A percentile compares a stretch with the other conserved stretches of the same genome.
Evolutionary conservation across 2,797 vertebrate genomes (phyloP).

Genomic region (Rallus crepitans): DNA sequence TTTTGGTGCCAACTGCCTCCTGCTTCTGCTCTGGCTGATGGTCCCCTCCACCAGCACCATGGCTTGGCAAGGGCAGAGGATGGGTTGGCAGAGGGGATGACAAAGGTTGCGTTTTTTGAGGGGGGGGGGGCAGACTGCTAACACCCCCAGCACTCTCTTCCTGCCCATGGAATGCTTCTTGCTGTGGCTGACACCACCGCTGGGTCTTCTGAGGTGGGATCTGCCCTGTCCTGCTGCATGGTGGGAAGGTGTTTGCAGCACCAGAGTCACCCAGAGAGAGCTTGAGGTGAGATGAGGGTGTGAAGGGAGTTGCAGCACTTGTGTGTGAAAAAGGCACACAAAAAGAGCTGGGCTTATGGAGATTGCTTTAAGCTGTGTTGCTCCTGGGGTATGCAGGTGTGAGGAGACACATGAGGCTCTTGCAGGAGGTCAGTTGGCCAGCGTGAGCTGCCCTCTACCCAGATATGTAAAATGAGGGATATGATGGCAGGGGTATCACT

Average conservation of each 20-base stretch:
- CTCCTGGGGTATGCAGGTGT: fast-evolving
- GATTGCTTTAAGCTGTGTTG: background rate
- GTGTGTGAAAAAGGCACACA: fast-evolving
- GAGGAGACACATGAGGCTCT: fast-evolving
- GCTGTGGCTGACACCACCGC: background rate
- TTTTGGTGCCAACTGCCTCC: background rate
- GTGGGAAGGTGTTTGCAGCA: background rate
- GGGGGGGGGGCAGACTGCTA: background rate
- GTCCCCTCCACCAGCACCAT: background rate
- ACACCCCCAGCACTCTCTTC: background rate
- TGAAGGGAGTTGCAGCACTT: background rate
- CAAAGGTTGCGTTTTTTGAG: fast-evolving
- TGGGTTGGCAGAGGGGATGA: background rate
- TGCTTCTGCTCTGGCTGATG: background rate
- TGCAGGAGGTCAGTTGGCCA: background rate
- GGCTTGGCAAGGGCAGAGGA: background rate
- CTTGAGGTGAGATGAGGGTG: background rate
- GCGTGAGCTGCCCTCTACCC: background rate
- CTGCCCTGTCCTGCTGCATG: background rate
- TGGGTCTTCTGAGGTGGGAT: fast-evolving
- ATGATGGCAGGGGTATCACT: background rate
- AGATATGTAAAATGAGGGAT: background rate
- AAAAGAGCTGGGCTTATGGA: background rate
- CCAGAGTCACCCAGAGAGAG: background rate
- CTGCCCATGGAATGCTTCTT: background rate